phyloP scores from a whole-genome alignment of 1,140 invertebrate genomes.

The Steinernema feltiae region DNA sequence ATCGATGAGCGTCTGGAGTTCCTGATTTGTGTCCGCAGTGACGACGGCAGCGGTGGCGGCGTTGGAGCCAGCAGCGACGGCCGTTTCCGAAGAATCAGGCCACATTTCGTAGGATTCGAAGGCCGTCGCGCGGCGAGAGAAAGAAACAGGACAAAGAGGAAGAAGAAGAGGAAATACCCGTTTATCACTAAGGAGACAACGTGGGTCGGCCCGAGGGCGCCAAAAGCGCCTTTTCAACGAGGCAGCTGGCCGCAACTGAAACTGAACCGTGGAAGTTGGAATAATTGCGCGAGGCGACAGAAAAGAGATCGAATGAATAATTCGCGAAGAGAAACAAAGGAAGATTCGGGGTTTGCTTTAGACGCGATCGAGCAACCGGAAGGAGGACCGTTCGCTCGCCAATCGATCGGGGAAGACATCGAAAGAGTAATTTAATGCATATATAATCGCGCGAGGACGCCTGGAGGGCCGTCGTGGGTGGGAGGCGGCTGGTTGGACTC shows the following conservation, averaged over 20 bases:
- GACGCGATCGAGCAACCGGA: too few relatives aligned
- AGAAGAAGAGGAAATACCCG: background rate
- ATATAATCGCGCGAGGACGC: background rate
- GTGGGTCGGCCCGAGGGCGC: background rate
- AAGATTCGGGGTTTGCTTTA: too few relatives aligned
- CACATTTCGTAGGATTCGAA: background rate
- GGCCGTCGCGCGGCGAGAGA: too few relatives aligned
- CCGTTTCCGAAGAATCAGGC: background rate
- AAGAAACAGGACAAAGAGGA: background rate
- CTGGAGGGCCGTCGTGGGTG: background rate
- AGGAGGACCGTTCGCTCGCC: too few relatives aligned
- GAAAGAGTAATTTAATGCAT: conserved; percentile 5
- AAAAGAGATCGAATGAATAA: background rate
- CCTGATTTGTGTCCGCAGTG: conserved; percentile 23
- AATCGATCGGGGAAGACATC: background rate
- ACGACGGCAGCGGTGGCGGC: conserved; percentile 18
- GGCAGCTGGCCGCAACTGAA: background rate
- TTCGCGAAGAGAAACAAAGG: background rate
- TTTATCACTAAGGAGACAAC: background rate
- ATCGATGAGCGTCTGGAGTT: conserved; percentile 51
- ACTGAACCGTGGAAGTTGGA: background rate
- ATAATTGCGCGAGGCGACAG: background rate
- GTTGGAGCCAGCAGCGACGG: background rate
- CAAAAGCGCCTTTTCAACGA: background rate
- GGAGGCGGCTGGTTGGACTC: background rate